These are phyloP conservation scores for Mayetiola destructor DNA, from an alignment of 2,888 invertebrate species.

Conservation along the genomic window DNA sequence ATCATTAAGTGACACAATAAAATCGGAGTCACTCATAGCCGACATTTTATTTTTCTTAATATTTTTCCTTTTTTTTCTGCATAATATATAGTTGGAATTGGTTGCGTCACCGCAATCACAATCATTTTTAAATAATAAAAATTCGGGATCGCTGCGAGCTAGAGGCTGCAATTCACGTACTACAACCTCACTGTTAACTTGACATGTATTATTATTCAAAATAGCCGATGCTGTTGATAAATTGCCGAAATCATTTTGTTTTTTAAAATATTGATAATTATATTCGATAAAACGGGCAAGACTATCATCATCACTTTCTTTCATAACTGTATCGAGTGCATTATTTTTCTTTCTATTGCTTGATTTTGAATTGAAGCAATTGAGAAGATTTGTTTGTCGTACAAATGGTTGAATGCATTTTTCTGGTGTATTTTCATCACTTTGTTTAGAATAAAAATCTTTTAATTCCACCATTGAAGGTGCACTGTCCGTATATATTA, in stretches of 20 bases:
- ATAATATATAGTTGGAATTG: not conserved
- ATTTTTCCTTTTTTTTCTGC: conserved; percentile 20
- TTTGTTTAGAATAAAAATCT: conserved; percentile 1
- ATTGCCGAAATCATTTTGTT: conserved; percentile 22
- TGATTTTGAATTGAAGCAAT: conserved; percentile 14
- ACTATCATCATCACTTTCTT: conserved; percentile 34
- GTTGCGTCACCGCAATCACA: not conserved
- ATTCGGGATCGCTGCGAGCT: conserved; percentile 14
- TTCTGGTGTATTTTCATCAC: not conserved
- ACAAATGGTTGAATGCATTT: conserved; percentile 15
- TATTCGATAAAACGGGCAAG: conserved; percentile 34
- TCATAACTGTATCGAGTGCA: conserved; percentile 26
- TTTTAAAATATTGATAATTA: conserved; percentile 32
- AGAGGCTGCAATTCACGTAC: not conserved
- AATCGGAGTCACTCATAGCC: conserved; percentile 34
- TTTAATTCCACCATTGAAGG: conserved; percentile 31
- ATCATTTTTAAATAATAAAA: conserved; percentile 11
- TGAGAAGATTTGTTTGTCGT: conserved; percentile 16
- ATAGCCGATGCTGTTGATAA: not conserved
- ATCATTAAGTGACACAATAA: conserved; percentile 27
- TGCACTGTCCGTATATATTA: conserved; percentile 35
- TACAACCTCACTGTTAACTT: not conserved
- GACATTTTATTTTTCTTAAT: conserved; percentile 22
- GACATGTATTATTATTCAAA: no score
- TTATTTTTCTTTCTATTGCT: conserved; percentile 16